These are phyloP conservation scores for Pangasius krempfi DNA, from an alignment of 2,797 vertebrate species.

Conservation along the genomic window DNA sequence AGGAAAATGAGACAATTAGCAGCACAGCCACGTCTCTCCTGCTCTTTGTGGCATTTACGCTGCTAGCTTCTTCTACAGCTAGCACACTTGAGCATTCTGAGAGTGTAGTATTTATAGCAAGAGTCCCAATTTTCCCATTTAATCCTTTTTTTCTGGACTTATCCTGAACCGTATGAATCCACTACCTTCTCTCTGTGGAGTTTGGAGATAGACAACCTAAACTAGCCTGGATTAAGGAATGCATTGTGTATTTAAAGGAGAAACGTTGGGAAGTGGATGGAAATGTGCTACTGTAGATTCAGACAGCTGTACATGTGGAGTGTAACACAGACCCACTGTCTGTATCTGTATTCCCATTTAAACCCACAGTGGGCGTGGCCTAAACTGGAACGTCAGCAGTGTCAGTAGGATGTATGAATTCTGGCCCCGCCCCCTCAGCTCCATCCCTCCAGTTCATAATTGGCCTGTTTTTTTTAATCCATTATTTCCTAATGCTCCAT, in stretches of 20 bases:
- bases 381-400: neutral
- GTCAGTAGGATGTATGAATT: neutral
- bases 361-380: neutral
- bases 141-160: conserved; percentile 3
- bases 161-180: neutral
- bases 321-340: no score
- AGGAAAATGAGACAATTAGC: conserved; percentile 33
- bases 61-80: neutral
- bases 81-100: conserved; percentile 6
- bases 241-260: neutral
- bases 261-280: neutral
- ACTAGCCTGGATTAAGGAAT: neutral
- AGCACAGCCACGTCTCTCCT: conserved; percentile 9
- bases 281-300: neutral
- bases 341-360: neutral
- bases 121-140: conserved; percentile 10
- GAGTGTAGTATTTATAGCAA: conserved; percentile 25
- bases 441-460: no score
- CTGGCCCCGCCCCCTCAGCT: neutral
- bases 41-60: neutral
- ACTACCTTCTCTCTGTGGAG: neutral
- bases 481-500: neutral
- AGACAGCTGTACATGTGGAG: neutral
- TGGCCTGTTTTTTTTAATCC: neutral
- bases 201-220: neutral